These are phyloP conservation scores for Garra rufa DNA, from an alignment of 2,113 vertebrate genomes.

Conservation along the genomic window DNA sequence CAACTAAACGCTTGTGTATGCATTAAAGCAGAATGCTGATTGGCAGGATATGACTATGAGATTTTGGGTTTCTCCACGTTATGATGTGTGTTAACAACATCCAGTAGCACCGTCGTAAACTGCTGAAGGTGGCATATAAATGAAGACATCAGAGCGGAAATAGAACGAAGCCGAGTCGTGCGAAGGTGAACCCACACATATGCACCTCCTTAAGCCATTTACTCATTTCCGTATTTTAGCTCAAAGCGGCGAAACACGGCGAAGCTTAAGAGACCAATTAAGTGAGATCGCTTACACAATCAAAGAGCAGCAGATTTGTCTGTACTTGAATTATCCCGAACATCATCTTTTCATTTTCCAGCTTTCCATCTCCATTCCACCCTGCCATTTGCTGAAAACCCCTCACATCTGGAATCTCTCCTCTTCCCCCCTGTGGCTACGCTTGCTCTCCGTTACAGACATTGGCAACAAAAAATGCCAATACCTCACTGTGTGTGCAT, in stretches of 20 bases:
- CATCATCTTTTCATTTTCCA: slow-evolving; percentile 4
- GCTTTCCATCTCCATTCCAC: slow-evolving; percentile 22
- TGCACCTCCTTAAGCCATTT: background rate
- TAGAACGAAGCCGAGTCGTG: background rate
- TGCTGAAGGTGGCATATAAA: background rate
- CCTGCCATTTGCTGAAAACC: slow-evolving; percentile 39
- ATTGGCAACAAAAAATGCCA: slow-evolving; percentile 51
- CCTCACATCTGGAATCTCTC: slow-evolving; percentile 59
- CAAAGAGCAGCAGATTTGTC: slow-evolving; percentile 8
- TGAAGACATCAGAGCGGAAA: background rate
- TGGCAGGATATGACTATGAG: background rate
- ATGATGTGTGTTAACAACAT: background rate
- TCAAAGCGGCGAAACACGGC: background rate
- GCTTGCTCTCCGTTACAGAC: slow-evolving; percentile 49
- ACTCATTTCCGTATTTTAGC: background rate
- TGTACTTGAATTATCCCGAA: slow-evolving; percentile 19
- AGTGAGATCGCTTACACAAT: background rate
- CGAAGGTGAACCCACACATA: background rate
- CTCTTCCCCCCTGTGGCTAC: slow-evolving; percentile 44
- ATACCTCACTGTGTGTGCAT: slow-evolving; percentile 44
- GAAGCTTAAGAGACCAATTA: slow-evolving; percentile 12
- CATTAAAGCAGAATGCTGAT: background rate
- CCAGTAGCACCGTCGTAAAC: background rate
- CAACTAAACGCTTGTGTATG: background rate
- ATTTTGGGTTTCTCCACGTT: background rate